These are phyloP conservation scores for Diachrysia chrysitis DNA, from an alignment of 2,888 invertebrate genomes.

Conservation along the genomic window DNA sequence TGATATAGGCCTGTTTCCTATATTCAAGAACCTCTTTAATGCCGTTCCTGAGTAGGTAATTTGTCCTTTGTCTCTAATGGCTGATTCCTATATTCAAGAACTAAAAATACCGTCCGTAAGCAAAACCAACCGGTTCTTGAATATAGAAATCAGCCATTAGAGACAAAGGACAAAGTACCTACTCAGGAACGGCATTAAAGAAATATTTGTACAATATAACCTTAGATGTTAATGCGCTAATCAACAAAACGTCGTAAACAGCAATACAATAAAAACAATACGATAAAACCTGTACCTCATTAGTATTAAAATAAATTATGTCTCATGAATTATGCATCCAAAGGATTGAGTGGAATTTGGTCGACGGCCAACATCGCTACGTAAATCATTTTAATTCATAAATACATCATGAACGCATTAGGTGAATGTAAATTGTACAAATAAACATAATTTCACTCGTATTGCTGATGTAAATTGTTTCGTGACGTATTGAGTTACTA, in stretches of 20 bases:
- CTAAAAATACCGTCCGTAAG: too few relatives aligned
- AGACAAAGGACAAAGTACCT: too few relatives aligned
- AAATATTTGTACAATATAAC: too few relatives aligned
- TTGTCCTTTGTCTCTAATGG: too few relatives aligned
- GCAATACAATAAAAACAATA: not conserved
- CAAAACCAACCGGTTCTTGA: too few relatives aligned
- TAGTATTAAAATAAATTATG: not conserved
- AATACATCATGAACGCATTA: slow-evolving; percentile 8
- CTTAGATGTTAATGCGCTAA: not conserved
- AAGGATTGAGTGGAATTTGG: slow-evolving; percentile 25
- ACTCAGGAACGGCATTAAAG: too few relatives aligned
- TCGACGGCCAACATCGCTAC: slow-evolving; percentile 22
- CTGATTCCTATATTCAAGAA: too few relatives aligned
- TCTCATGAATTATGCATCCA: slow-evolving; percentile 32
- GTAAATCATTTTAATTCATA: slow-evolving; percentile 28
- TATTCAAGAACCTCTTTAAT: too few relatives aligned
- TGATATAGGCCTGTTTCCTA: too few relatives aligned
- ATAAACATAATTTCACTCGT: slow-evolving; percentile 4
- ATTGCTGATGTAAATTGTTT: not conserved
- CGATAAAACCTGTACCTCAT: not conserved
- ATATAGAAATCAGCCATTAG: too few relatives aligned
- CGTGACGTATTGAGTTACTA: not conserved
- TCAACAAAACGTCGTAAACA: not conserved
- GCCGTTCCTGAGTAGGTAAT: too few relatives aligned
- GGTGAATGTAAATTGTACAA: slow-evolving; percentile 6